A percentile compares a stretch with the other conserved stretches of the same genome.
phyloP scores from a whole-genome alignment of 2,888 invertebrate species.

The Drosophila fungiperda region DNA sequence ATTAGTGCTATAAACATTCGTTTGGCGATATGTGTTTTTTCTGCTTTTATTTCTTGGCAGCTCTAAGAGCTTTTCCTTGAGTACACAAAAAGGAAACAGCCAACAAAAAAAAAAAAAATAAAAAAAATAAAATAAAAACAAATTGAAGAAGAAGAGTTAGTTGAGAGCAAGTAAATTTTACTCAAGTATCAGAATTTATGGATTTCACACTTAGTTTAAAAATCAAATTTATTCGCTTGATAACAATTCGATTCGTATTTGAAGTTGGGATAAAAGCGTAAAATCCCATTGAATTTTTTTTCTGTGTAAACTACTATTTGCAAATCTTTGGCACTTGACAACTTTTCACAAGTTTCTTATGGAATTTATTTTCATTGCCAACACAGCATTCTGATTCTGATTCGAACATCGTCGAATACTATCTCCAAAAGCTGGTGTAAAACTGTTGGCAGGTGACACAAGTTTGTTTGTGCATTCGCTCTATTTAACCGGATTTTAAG shows the following conservation, averaged over 20 bases:
- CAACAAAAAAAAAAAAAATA: no score
- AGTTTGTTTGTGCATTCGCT: constrained; percentile 42
- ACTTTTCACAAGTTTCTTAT: constrained; percentile 56
- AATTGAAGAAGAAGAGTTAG: background rate
- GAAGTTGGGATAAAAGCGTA: background rate
- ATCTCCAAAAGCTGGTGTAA: constrained; percentile 11
- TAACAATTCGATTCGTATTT: background rate
- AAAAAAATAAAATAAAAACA: background rate
- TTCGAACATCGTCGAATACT: background rate
- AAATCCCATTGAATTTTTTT: background rate
- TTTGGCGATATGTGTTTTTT: constrained; percentile 30
- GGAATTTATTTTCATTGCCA: constrained; percentile 66
- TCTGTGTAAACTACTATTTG: constrained; percentile 29
- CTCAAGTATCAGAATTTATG: background rate
- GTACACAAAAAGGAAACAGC: constrained; percentile 21
- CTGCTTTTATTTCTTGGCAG: constrained; percentile 15
- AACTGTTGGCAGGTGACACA: constrained; percentile 62
- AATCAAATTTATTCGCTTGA: background rate
- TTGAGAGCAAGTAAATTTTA: background rate
- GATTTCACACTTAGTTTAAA: background rate
- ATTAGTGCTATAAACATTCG: constrained; percentile 79
- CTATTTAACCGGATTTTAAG: constrained; percentile 19
- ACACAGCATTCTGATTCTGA: constrained; percentile 37
- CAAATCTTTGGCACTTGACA: constrained; percentile 61
- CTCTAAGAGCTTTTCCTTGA: constrained; percentile 16